phyloP scores from a whole-genome alignment of 2,113 vertebrate genomes.

The Paedocypris sp. region DNA sequence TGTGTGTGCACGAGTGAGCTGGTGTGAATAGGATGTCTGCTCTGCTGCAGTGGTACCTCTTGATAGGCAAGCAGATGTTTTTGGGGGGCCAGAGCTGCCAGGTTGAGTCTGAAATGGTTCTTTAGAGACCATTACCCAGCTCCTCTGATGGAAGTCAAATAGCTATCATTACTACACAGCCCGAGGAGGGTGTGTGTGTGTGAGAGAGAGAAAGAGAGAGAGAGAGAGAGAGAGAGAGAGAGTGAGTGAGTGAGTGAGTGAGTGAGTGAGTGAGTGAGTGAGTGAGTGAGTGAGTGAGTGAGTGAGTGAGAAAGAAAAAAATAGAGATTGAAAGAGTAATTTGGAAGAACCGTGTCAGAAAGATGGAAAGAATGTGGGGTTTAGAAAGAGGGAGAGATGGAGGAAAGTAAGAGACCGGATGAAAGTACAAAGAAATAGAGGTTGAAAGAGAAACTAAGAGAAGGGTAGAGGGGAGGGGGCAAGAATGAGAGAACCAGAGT shows the following conservation, averaged over 20 bases:
- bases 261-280: slow-evolving; percentile 3
- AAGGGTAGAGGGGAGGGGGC: background rate
- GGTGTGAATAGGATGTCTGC: too few species aligned
- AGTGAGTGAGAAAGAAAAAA: background rate
- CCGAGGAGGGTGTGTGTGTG: slow-evolving; percentile 48
- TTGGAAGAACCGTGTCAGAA: slow-evolving; percentile 4
- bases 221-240: background rate
- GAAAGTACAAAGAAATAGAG: slow-evolving; percentile 10
- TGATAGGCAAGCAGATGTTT: slow-evolving; percentile 47
- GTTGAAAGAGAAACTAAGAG: background rate
- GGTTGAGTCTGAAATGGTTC: slow-evolving; percentile 63
- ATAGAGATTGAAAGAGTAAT: slow-evolving; percentile 2
- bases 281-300: slow-evolving; percentile 17
- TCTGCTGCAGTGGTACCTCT: slow-evolving; percentile 24
- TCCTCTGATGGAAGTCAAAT: slow-evolving; percentile 72
- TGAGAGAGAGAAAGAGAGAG: slow-evolving; percentile 23
- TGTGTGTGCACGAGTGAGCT: slow-evolving; percentile 13
- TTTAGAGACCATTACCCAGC: slow-evolving; percentile 67
- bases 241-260: background rate
- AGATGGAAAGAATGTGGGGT: background rate
- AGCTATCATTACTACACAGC: slow-evolving; percentile 72
- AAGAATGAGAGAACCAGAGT: too few species aligned
- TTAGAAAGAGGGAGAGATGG: background rate
- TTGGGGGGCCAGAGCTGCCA: slow-evolving; percentile 51
- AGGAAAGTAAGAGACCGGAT: slow-evolving; percentile 12